A percentile compares a stretch with the other conserved stretches of the same genome.
Conservation (phyloP, 2,113 vertebrate genomes). For the Patagioenas fasciata region DNA sequence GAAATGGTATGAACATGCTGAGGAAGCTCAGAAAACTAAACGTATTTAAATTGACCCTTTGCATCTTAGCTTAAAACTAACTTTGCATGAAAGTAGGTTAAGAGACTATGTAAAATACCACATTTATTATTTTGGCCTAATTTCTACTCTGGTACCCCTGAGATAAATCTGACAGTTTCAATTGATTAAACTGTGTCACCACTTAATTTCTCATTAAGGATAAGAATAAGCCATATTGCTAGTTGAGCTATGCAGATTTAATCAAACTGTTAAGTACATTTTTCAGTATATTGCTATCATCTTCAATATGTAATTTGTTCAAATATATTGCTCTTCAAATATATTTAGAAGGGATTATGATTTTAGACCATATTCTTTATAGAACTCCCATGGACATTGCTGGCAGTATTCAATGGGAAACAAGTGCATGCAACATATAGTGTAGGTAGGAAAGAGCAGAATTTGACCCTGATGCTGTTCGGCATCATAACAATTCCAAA, state of each 20-base stretch:
- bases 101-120: neutral
- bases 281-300: conserved; percentile 39
- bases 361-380: neutral
- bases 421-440: neutral
- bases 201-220: conserved; percentile 10
- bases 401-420: neutral
- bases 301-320: conserved; percentile 12
- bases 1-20: neutral
- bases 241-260: conserved; percentile 10
- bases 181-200: conserved; percentile 18
- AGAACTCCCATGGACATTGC: neutral
- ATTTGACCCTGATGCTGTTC: neutral
- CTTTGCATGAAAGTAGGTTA: neutral
- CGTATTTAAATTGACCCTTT: neutral
- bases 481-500: neutral
- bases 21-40: neutral
- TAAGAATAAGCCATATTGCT: neutral
- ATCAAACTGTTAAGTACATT: conserved; percentile 28
- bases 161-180: neutral
- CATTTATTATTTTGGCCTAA: neutral
- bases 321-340: conserved; percentile 26
- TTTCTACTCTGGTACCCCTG: neutral
- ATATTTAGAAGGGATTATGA: neutral
- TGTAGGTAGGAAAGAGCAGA: neutral
- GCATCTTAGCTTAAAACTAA: neutral